phyloP scores from a whole-genome alignment of 2,888 invertebrate genomes.

The Suillia variegata region DNA sequence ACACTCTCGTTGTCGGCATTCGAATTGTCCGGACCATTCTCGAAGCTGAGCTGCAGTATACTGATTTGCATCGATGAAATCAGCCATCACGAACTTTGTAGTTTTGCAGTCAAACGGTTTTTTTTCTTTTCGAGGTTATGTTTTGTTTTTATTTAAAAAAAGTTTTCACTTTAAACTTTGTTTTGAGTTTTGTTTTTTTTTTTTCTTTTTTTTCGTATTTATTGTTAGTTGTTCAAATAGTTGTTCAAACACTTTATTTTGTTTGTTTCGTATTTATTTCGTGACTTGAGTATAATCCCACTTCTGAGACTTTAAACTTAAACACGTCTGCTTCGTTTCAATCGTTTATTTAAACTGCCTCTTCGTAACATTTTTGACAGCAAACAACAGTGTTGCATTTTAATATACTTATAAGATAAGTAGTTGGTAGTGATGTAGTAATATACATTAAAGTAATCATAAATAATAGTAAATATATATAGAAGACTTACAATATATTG shows the following conservation, averaged over 20 bases:
- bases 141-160: neutral
- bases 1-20: neutral
- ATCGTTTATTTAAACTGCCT: too few species aligned
- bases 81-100: neutral
- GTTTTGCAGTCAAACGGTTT: neutral
- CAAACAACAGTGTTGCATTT: too few species aligned
- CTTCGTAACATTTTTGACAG: too few species aligned
- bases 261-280: neutral
- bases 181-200: neutral
- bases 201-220: neutral
- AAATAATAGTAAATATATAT: too few species aligned
- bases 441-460: too few species aligned
- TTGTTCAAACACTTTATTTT: neutral
- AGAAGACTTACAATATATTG: too few species aligned
- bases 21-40: neutral
- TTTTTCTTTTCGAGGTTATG: neutral
- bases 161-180: neutral
- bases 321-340: too few species aligned
- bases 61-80: neutral
- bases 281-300: neutral
- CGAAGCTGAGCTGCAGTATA: neutral
- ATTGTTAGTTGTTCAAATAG: neutral
- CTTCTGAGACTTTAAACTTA: neutral
- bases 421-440: too few species aligned
- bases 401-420: too few species aligned